Evolutionary conservation across 2,888 invertebrate genomes (phyloP).

Genomic region (Leptodirus hochenwartii): DNA sequence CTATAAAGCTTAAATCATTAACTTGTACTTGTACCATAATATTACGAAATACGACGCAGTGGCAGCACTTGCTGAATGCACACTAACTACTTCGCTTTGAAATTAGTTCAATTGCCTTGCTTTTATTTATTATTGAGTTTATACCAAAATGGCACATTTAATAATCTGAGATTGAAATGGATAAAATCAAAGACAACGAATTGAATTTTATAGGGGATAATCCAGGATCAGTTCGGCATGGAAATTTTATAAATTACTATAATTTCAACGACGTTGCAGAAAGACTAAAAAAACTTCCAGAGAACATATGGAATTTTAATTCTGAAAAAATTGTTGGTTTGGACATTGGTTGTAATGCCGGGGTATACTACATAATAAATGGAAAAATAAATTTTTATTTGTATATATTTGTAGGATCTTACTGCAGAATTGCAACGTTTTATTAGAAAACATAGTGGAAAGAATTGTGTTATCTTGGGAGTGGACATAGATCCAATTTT

Average conservation of each 20-base stretch:
- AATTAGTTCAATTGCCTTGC: too few relatives aligned
- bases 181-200: conserved; percentile 7
- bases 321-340: conserved; percentile 32
- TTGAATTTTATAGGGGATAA: conserved; percentile 34
- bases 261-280: conserved; percentile 55
- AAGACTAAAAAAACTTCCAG: conserved; percentile 43
- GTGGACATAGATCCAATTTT: conserved; percentile 58
- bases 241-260: conserved; percentile 81
- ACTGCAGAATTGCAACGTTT: conserved; percentile 38
- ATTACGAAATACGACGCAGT: too few relatives aligned
- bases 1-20: too few relatives aligned
- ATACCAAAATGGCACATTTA: too few relatives aligned
- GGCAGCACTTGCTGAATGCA: too few relatives aligned
- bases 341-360: conserved; percentile 66
- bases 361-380: conserved; percentile 28
- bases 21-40: too few relatives aligned
- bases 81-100: too few relatives aligned
- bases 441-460: conserved; percentile 26
- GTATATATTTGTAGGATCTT: conserved; percentile 35
- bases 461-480: conserved; percentile 35
- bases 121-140: too few relatives aligned
- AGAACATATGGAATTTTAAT: conserved; percentile 26
- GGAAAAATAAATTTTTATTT: conserved; percentile 1
- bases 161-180: too few relatives aligned
- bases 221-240: conserved; percentile 61